Percentiles rank a stretch among this genome's conserved stretches.
Evolutionary conservation across 2,888 invertebrate species (phyloP).

Genomic region (Amaurobius ferox): DNA sequence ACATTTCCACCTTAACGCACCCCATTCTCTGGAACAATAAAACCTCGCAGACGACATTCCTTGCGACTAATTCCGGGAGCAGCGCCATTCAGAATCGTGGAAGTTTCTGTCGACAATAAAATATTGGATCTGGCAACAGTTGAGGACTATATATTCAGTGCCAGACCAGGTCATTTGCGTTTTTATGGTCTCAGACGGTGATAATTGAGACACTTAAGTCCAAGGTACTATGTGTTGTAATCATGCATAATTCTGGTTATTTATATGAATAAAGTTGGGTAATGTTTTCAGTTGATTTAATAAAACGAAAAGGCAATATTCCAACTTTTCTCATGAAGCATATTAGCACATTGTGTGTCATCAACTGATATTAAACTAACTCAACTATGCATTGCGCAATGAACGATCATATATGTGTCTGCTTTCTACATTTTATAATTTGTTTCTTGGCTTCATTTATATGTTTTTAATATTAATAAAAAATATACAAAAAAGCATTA

Average conservation of each 20-base stretch:
- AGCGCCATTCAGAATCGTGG: slow-evolving; percentile 39
- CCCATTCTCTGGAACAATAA: slow-evolving; percentile 57
- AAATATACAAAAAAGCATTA: too few species aligned
- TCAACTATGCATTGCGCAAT: too few species aligned
- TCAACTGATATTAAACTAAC: too few species aligned
- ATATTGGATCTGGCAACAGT: slow-evolving; percentile 44
- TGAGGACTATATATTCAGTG: slow-evolving; percentile 51
- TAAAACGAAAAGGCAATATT: not conserved
- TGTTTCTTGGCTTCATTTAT: too few species aligned
- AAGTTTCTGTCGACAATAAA: slow-evolving; percentile 51
- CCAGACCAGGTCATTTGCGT: slow-evolving; percentile 22
- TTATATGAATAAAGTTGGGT: not conserved
- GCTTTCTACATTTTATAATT: too few species aligned
- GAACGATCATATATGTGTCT: too few species aligned
- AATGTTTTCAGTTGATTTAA: not conserved
- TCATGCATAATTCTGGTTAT: not conserved
- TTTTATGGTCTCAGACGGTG: slow-evolving; percentile 32
- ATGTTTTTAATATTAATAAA: too few species aligned
- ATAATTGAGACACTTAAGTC: not conserved
- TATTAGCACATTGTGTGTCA: too few species aligned
- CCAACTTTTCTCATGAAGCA: too few species aligned
- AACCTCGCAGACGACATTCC: slow-evolving; percentile 60
- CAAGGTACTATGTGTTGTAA: not conserved
- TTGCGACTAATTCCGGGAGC: slow-evolving; percentile 47
- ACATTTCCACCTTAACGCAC: slow-evolving; percentile 48